Percentiles rank a stretch among this genome's conserved stretches.
Conservation (phyloP, 2,888 invertebrate species). For the Orchestes rusci region DNA sequence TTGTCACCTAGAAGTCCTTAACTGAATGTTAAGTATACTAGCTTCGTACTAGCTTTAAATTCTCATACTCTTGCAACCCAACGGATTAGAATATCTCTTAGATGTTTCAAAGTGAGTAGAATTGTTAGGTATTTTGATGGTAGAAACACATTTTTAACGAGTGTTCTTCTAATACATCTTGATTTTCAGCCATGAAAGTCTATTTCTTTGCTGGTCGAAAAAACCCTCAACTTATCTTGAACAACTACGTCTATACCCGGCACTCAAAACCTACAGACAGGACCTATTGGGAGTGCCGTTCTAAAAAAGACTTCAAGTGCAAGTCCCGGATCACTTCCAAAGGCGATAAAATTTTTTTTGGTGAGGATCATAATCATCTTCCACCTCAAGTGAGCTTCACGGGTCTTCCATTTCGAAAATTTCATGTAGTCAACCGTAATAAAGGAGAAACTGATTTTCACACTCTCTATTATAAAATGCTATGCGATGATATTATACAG, state of each 20-base stretch:
- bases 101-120: too few species aligned
- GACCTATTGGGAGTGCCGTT: slow-evolving; percentile 33
- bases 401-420: slow-evolving; percentile 21
- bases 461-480: slow-evolving; percentile 21
- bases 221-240: slow-evolving; percentile 32
- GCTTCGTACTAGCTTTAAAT: too few species aligned
- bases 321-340: slow-evolving; percentile 29
- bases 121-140: too few species aligned
- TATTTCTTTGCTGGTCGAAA: slow-evolving; percentile 30
- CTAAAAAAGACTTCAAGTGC: slow-evolving; percentile 30
- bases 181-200: slow-evolving; percentile 18
- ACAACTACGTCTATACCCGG: slow-evolving; percentile 30
- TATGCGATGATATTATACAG: slow-evolving; percentile 8
- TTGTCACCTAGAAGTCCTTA: too few species aligned
- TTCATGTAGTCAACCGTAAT: slow-evolving; percentile 16
- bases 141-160: too few species aligned
- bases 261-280: slow-evolving; percentile 29
- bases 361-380: slow-evolving; percentile 30
- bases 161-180: too few species aligned
- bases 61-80: too few species aligned
- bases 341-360: slow-evolving; percentile 25
- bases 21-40: too few species aligned
- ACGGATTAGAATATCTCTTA: too few species aligned
- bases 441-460: slow-evolving; percentile 20
- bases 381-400: slow-evolving; percentile 25